Evolutionary conservation across 2,113 vertebrate genomes (phyloP).

Genomic region (Orientallactaga bullata): DNA sequence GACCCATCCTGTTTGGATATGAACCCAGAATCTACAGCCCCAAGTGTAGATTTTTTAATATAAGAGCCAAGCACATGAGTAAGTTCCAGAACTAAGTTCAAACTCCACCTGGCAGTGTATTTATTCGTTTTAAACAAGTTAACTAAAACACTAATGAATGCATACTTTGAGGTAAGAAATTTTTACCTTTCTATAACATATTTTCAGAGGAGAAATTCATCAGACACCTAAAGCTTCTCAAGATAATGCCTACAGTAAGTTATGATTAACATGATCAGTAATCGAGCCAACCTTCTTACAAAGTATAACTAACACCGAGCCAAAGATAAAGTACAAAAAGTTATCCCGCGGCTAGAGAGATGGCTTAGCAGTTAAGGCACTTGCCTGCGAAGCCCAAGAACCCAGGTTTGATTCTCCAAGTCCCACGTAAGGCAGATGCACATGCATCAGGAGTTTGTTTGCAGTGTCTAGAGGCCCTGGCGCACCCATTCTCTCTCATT

Average conservation of each 20-base stretch:
- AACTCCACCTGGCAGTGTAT: background rate
- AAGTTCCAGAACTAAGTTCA: background rate
- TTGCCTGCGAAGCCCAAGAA: no score
- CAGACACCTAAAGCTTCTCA: background rate
- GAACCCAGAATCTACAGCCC: background rate
- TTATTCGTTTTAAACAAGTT: constrained; percentile 22
- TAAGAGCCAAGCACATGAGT: background rate
- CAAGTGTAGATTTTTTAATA: background rate
- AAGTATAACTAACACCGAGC: background rate
- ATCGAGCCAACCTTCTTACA: background rate
- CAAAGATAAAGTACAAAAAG: constrained; percentile 43
- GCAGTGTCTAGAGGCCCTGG: no score
- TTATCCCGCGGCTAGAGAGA: no score
- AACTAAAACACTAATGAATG: constrained; percentile 3
- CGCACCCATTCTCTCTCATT: no score
- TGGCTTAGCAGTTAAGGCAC: no score
- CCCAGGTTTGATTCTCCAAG: no score
- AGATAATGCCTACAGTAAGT: background rate
- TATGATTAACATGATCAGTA: constrained; percentile 11
- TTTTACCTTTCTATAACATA: background rate
- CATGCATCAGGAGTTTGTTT: no score
- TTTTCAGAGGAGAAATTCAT: constrained; percentile 11
- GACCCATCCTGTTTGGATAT: background rate
- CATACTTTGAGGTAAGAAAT: background rate
- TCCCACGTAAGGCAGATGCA: no score